phyloP scores from a whole-genome alignment of 2,113 vertebrate species.

The Dromaius novaehollandiae region DNA sequence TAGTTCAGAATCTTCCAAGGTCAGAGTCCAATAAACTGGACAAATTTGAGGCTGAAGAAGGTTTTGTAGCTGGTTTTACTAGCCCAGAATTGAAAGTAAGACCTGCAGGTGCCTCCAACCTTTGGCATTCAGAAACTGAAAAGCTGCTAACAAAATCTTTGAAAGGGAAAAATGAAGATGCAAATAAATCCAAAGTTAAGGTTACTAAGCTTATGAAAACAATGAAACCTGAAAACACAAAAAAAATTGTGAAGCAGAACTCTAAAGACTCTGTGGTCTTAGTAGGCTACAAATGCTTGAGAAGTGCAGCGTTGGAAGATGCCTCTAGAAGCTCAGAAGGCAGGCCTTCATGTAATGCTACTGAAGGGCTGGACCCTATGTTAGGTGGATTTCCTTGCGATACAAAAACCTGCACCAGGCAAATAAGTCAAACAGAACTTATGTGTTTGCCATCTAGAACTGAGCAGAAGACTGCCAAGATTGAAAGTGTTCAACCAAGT shows the following conservation, averaged over 20 bases:
- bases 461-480: constrained; percentile 73
- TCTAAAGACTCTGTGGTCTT: constrained; percentile 96
- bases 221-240: constrained; percentile 91
- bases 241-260: constrained; percentile 91
- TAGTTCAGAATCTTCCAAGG: constrained; percentile 84
- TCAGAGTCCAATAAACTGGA: constrained; percentile 85
- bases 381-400: constrained; percentile 72
- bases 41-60: constrained; percentile 86
- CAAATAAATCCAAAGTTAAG: constrained; percentile 92
- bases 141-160: constrained; percentile 78
- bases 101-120: constrained; percentile 72
- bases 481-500: constrained; percentile 68
- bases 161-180: constrained; percentile 83
- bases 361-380: constrained; percentile 79
- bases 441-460: constrained; percentile 67
- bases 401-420: constrained; percentile 77
- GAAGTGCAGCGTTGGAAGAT: constrained; percentile 81
- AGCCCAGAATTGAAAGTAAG: constrained; percentile 83
- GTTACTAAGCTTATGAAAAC: constrained; percentile 94
- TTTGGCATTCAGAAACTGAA: constrained; percentile 85
- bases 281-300: constrained; percentile 95
- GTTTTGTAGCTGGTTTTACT: constrained; percentile 75
- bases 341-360: constrained; percentile 75
- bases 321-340: constrained; percentile 82
- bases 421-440: constrained; percentile 76